phyloP scores from a whole-genome alignment of 2,888 invertebrate species.

The Leptarthrus brevirostris region DNA sequence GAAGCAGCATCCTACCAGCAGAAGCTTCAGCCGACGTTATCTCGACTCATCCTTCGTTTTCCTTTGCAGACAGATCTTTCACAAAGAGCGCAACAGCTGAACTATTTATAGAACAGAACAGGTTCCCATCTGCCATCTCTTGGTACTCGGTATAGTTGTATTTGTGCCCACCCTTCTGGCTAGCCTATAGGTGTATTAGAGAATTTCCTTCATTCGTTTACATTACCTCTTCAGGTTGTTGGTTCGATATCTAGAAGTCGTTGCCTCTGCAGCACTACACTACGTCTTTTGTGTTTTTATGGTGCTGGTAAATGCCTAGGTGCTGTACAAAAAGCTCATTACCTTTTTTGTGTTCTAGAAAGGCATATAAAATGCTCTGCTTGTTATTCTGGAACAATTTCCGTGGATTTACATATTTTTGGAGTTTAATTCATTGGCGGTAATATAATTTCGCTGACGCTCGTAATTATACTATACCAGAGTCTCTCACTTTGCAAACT shows the following conservation, averaged over 20 bases:
- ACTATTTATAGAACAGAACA: conserved; percentile 37
- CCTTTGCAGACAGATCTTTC: conserved; percentile 37
- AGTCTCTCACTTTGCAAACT: too few species aligned
- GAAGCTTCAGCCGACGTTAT: conserved; percentile 4
- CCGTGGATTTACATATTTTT: conserved; percentile 28
- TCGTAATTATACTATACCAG: conserved; percentile 20
- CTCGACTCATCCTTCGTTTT: conserved; percentile 22
- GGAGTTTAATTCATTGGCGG: conserved; percentile 1
- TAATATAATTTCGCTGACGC: conserved; percentile 6
- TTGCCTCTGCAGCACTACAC: conserved; percentile 9
- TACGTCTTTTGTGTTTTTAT: conserved; percentile 18
- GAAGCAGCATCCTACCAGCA: conserved; percentile 4
- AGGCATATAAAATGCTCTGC: background rate
- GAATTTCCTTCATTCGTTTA: background rate
- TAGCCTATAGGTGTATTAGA: background rate
- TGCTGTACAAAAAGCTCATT: conserved; percentile 11
- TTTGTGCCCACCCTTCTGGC: background rate
- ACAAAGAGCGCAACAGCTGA: conserved; percentile 42
- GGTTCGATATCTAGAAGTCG: conserved; percentile 41
- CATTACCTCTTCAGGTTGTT: conserved; percentile 26
- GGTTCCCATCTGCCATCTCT: conserved; percentile 18
- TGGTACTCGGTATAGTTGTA: background rate
- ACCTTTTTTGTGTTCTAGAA: conserved; percentile 1
- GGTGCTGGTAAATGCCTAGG: conserved; percentile 21
- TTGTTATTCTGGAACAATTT: conserved; percentile 5